Percentiles rank a stretch among this genome's conserved stretches.
Conservation (phyloP, 2,888 invertebrate species). For the Philhelius pedissequus region DNA sequence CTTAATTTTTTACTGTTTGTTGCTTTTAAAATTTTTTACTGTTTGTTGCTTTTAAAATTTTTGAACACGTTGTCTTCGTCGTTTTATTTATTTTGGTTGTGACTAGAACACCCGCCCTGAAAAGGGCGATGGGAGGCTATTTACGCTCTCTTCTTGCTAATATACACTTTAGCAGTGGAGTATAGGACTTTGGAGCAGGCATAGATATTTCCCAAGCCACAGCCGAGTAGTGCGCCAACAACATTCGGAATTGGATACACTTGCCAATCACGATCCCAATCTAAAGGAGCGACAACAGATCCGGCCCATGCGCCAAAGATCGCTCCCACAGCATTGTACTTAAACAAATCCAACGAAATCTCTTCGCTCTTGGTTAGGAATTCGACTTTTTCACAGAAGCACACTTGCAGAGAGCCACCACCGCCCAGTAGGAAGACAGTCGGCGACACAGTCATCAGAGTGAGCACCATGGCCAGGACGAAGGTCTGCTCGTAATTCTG, state of each 20-base stretch:
- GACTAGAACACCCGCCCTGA: slow-evolving; percentile 48
- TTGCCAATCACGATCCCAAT: slow-evolving; percentile 94
- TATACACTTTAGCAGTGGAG: slow-evolving; percentile 75
- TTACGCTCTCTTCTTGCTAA: slow-evolving; percentile 74
- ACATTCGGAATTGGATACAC: slow-evolving; percentile 85
- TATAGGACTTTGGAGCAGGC: slow-evolving; percentile 76
- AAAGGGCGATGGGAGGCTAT: slow-evolving; percentile 21
- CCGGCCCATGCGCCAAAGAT: slow-evolving; percentile 89
- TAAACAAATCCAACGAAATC: slow-evolving; percentile 76
- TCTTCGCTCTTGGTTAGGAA: slow-evolving; percentile 76
- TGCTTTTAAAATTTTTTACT: slow-evolving; percentile 36
- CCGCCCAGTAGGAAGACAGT: slow-evolving; percentile 77
- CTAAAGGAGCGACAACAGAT: slow-evolving; percentile 89
- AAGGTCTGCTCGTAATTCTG: slow-evolving; percentile 78
- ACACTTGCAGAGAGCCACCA: slow-evolving; percentile 77
- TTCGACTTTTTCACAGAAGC: slow-evolving; percentile 78
- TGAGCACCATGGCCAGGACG: slow-evolving; percentile 76
- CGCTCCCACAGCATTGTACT: slow-evolving; percentile 77
- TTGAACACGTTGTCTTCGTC: slow-evolving; percentile 49
- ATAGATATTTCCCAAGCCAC: slow-evolving; percentile 80
- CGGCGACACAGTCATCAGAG: slow-evolving; percentile 77
- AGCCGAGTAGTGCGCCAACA: slow-evolving; percentile 82
- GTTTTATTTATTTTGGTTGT: slow-evolving; percentile 36
- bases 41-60: slow-evolving; percentile 34
- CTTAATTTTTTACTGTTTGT: slow-evolving; percentile 59